Evolutionary conservation across 2,113 vertebrate species (phyloP).

Genomic region (Sinocyclocheilus anophthalmus): DNA sequence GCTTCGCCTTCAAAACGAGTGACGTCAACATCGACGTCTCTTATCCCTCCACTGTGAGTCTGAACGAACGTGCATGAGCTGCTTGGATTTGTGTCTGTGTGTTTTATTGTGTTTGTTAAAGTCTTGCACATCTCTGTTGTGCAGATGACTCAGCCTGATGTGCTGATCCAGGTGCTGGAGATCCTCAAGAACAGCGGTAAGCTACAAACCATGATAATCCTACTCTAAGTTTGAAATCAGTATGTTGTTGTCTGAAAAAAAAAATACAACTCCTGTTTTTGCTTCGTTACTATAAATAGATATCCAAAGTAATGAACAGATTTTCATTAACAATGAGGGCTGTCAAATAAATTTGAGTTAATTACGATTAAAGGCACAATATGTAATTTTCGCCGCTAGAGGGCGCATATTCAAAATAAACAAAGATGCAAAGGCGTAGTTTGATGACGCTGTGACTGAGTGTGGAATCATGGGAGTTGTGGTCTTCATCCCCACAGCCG

Average conservation of each 20-base stretch:
- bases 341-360: neutral
- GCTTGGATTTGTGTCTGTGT: neutral
- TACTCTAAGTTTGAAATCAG: neutral
- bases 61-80: neutral
- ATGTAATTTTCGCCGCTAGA: too few relatives aligned
- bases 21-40: constrained; percentile 96
- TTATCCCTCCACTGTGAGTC: constrained; percentile 87
- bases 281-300: neutral
- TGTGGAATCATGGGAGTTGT: too few relatives aligned
- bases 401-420: too few relatives aligned
- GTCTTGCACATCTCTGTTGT: constrained; percentile 4
- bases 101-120: neutral
- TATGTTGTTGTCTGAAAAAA: neutral
- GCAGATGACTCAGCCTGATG: constrained; percentile 97
- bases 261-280: neutral
- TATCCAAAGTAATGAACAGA: neutral
- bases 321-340: neutral
- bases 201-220: constrained; percentile 61
- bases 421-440: too few relatives aligned
- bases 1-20: constrained; percentile 94
- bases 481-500: too few relatives aligned
- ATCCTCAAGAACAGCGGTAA: constrained; percentile 91
- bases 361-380: neutral
- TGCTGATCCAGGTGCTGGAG: constrained; percentile 94
- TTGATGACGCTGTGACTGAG: too few relatives aligned